Base-by-base conservation (phyloP, 2,888 invertebrate species). In the Belgica antarctica region DNA sequence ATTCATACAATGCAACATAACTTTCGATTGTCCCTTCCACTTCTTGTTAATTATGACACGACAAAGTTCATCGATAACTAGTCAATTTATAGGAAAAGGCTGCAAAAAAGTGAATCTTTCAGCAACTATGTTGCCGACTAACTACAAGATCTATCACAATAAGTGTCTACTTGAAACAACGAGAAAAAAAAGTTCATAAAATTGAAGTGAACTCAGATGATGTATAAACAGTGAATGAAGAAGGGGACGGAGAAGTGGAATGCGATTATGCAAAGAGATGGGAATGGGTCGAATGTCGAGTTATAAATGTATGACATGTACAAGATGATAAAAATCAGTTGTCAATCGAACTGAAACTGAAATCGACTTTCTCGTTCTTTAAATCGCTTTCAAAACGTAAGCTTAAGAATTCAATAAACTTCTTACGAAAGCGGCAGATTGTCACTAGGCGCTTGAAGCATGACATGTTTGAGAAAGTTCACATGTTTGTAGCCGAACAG, bases 221-320 rank as follows among this genome's bases (percentile, higher is more conserved):
- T 31, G 12, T 8, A 31, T n/a, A 31, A 31, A 12, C 5, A 31
- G 5, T 31, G 34, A 31, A 5, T 31, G 34, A 31, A 47, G 15
- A 47, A 12, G 15, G 12, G 47, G 47, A 47, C 4, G 12, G 15
- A n/a, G 15, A 47, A 3, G 12, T 7, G 47, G 17, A 47, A 15
- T 47, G 47, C 47, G 17, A n/a, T 47, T 47, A 47, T 47, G 47
- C 47, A 47, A 47, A 47, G 5, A 15, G 15, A 3, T 7, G 12
- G 15, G 15, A n/a, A 17, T n/a, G n/a, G n/a, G n/a, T n/a, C n/a
- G n/a, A n/a, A n/a, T n/a, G n/a, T n/a, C n/a, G 10, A n/a, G 47
- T n/a, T 5, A 47, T 5, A 47, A 47, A 47, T 47, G 47, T 47
- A 47, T 47, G 47, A 47, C 47, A 47, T 8, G 7, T 31, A 31